Conservation (phyloP, 2,888 invertebrate genomes). For the Rugalucina vietnamica region DNA sequence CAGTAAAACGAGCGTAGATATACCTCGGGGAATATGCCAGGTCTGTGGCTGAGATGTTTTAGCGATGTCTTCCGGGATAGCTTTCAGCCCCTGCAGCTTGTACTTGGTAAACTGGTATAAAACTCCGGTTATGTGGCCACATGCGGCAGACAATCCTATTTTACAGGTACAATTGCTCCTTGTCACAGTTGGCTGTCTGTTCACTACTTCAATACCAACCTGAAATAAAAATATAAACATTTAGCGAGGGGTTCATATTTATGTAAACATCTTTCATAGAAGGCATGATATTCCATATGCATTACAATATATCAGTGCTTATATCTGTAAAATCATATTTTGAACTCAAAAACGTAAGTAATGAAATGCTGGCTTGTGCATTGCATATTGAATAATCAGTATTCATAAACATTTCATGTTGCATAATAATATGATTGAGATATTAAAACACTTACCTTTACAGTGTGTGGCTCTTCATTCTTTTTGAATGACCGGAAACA, state of each 20-base stretch:
- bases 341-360: background rate
- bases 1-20: no score
- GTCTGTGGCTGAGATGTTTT: background rate
- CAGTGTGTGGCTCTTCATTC: background rate
- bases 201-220: background rate
- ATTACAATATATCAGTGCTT: background rate
- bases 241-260: background rate
- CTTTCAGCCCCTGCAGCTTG: no score
- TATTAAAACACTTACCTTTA: background rate
- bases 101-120: background rate
- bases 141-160: background rate
- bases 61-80: background rate
- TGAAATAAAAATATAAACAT: background rate
- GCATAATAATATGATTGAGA: background rate
- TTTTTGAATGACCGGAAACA: background rate
- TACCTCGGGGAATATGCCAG: background rate
- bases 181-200: background rate
- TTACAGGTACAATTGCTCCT: background rate
- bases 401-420: background rate
- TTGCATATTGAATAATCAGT: background rate
- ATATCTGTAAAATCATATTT: background rate
- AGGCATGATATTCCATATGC: background rate
- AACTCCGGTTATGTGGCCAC: background rate
- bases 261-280: background rate
- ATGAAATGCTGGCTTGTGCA: background rate